Base-by-base conservation (phyloP, 1,140 invertebrate species). In the Coenobita brevimanus region DNA sequence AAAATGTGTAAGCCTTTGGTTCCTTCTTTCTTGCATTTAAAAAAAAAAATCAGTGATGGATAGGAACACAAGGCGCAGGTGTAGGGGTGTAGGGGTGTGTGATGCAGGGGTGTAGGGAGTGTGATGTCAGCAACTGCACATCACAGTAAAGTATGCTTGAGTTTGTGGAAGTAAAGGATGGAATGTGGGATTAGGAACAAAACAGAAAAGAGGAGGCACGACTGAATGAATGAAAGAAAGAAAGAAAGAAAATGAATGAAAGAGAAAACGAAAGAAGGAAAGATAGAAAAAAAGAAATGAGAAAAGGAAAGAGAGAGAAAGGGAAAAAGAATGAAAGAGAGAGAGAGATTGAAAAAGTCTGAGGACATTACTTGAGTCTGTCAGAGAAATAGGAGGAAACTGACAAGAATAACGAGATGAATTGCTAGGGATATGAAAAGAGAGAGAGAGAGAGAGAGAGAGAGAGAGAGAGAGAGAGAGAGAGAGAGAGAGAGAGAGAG, bases 391-490 rank as follows among this genome's bases (percentile, higher is more conserved):
- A 57, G 54, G n/a, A n/a, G n/a, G 54, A 57, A n/a, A 57, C 10
- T 13, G 54, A 57, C 10, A 57, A n/a, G n/a, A n/a, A 57, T 10
- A 57, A n/a, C 10, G 54, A 57, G 54, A 57, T 10, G n/a, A n/a
- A 57, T 10, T 13, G 54, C 10, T 10, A 57, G 54, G n/a, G 54
- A 57, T 10, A 57, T 10, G n/a, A n/a, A 57, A n/a, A 57, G 54
- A 57, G 27, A 17, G 54, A 57, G 54, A 57, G 54, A 67, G 62
- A 67, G 62, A 67, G 62, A 67, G 62, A 67, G 62, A 67, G 62
- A 67, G 38, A 43, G 38, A 43, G 38, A 75, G 30, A 67, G 62
- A 67, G 62, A 67, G n/a, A 62, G 57, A 62, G 57, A 62, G 4
- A 62, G 27, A n/a, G 2, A 4, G 21, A 57, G n/a, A n/a, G 54